Evolutionary conservation across 1,140 invertebrate genomes (phyloP), one percentile per base, ranked within the genome.

Genomic region (Drosophila kurseongensis): DNA sequence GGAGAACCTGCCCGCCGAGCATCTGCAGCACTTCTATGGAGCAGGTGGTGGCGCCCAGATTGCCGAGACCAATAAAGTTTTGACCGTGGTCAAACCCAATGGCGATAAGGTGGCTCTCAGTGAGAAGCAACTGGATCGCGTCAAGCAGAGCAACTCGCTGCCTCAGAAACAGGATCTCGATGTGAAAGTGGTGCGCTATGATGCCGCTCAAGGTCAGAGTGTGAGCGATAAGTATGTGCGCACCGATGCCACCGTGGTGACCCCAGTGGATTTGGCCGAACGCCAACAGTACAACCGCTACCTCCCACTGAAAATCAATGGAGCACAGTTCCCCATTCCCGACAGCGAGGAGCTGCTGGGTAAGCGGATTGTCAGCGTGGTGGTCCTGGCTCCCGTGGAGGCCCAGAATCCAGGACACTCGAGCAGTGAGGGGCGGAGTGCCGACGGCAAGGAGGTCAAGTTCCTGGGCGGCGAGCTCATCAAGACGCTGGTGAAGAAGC

Each of bases 151-250:
- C 13, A 89, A 88, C 40, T 77, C 78, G 0, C 65, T 80, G 93
- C 93, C 91, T 75, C 93, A 89, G 77, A 92, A 92, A 93, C 68
- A 95, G 86, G 93, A 94, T 41, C 95, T 97, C 14, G 96, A 97
- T 93, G 96, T 97, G 94, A 97, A 97, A 94, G 96, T 97, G 44
- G 96, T 97, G 32, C 95, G 95, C 66, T 97, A 96, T 75, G 95
- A 97, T 92, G 95, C 96, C 1, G 94, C 94, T 67, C 96, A 95
- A 57, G 93, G 94, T 16, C 95, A 96, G 93, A 96, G 95, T 65
- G 93, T 97, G 8, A 96, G 96, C 18, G 94, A 95, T 61, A 94
- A 95, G 57, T 96, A 97, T 78, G 94, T 97, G 38, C 94, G 95
- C 67, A 94, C 95, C 40, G 95, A 96, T 82, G 95, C 96, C 6